Evolutionary conservation across 2,113 vertebrate species (phyloP).

Genomic region (Tamias sibiricus): DNA sequence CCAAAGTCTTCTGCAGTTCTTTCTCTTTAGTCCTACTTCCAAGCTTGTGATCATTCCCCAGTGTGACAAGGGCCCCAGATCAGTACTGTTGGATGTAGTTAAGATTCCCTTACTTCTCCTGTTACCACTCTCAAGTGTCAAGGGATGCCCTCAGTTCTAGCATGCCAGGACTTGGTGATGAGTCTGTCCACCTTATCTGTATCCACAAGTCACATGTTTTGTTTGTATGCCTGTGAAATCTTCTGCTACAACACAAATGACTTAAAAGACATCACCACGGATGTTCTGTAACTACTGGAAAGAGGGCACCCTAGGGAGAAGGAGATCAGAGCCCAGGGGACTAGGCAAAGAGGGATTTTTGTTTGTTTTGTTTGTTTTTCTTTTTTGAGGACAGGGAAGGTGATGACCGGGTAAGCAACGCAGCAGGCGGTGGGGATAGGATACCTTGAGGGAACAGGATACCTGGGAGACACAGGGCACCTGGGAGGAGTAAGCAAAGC

Average conservation of each 20-base stretch:
- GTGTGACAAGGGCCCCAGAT: not conserved
- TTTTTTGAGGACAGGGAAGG: not conserved
- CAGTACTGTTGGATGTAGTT: not conserved
- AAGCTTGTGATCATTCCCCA: not conserved
- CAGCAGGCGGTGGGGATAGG: not conserved
- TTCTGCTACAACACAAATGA: constrained; percentile 33
- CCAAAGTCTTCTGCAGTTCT: not conserved
- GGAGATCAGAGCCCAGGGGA: not conserved
- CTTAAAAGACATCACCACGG: not conserved
- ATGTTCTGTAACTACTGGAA: not conserved
- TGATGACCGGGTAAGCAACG: not conserved
- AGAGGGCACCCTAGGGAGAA: not conserved
- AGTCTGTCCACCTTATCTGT: not conserved
- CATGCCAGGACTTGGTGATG: not conserved
- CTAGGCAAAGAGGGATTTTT: too few relatives aligned
- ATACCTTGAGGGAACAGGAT: not conserved
- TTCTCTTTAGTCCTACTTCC: not conserved
- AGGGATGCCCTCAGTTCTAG: not conserved
- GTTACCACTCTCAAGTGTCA: not conserved
- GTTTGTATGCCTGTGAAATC: constrained; percentile 43
- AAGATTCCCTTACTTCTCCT: not conserved
- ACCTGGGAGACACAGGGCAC: not conserved
- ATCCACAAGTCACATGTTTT: not conserved
- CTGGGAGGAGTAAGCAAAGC: not conserved
- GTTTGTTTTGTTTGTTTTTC: too few relatives aligned